Evolutionary conservation across 1,140 invertebrate genomes (phyloP).

Genomic region (Drosophila punjabiensis): DNA sequence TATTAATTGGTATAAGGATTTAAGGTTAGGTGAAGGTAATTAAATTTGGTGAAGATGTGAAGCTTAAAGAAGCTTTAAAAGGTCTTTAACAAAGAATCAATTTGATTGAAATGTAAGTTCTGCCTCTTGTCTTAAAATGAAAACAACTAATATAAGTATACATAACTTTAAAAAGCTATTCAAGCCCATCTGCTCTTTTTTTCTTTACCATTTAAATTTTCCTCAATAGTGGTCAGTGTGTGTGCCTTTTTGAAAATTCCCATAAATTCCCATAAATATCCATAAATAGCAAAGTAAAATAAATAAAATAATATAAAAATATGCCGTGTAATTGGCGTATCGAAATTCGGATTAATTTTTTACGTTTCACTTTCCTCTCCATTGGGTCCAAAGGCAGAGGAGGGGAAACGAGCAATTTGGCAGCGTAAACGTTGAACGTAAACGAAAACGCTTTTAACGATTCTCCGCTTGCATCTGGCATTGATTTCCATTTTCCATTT

Average conservation of each 20-base stretch:
- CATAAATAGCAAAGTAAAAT: constrained; percentile 33
- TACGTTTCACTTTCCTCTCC: constrained; percentile 31
- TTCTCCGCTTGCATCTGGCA: constrained; percentile 54
- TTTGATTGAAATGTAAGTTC: neutral
- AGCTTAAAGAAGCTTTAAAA: neutral
- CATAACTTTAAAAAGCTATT: neutral
- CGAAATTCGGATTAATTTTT: constrained; percentile 46
- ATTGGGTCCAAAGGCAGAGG: constrained; percentile 20
- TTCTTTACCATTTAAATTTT: neutral
- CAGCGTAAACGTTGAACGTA: constrained; percentile 35
- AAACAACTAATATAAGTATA: too few relatives aligned
- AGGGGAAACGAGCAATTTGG: constrained; percentile 49
- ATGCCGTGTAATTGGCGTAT: constrained; percentile 39
- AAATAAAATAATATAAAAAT: constrained; percentile 48
- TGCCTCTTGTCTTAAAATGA: neutral
- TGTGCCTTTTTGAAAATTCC: too few relatives aligned
- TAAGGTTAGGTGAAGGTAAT: neutral
- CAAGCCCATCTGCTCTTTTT: too few relatives aligned
- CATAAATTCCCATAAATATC: constrained; percentile 22
- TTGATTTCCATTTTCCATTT: constrained; percentile 73
- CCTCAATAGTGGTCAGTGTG: neutral
- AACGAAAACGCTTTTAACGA: constrained; percentile 46
- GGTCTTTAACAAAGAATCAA: too few relatives aligned
- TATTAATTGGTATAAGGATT: too few relatives aligned
- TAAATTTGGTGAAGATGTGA: neutral